Percentiles rank a stretch among this genome's conserved stretches.
phyloP scores from a whole-genome alignment of 2,113 vertebrate species.

The Oenanthe melanoleuca region DNA sequence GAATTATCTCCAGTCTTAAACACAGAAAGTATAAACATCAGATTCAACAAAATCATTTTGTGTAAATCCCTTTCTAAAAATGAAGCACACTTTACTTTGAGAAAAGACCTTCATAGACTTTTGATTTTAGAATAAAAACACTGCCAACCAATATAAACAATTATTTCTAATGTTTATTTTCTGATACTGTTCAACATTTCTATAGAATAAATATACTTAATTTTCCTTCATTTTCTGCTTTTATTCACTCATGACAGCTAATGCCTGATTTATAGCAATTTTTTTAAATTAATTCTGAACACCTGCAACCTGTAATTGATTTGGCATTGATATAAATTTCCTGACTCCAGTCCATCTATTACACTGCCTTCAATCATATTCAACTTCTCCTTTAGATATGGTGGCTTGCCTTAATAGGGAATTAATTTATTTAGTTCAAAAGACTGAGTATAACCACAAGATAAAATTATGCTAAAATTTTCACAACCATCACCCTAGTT shows the following conservation, averaged over 20 bases:
- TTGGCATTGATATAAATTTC: constrained; percentile 44
- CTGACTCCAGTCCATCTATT: not conserved
- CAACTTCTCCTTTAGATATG: not conserved
- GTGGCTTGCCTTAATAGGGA: not conserved
- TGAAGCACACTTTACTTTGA: not conserved
- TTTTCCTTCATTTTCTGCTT: not conserved
- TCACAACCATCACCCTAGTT: not conserved
- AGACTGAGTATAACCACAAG: not conserved
- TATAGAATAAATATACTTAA: not conserved
- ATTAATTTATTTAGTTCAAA: not conserved
- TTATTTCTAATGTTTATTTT: not conserved
- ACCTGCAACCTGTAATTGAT: constrained; percentile 59
- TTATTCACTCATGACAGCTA: not conserved
- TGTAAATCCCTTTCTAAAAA: not conserved
- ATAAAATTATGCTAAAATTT: not conserved
- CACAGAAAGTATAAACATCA: not conserved
- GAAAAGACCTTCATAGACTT: not conserved
- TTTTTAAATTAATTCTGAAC: constrained; percentile 58
- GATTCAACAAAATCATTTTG: not conserved
- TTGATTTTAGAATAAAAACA: not conserved
- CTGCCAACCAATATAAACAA: not conserved
- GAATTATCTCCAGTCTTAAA: not conserved
- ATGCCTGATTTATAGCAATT: constrained; percentile 34
- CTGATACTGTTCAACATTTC: not conserved
- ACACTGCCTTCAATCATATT: not conserved